Evolutionary conservation across 2,113 vertebrate species (phyloP), one percentile per base, ranked within the genome.

Genomic region (Misgurnus anguillicaudatus): DNA sequence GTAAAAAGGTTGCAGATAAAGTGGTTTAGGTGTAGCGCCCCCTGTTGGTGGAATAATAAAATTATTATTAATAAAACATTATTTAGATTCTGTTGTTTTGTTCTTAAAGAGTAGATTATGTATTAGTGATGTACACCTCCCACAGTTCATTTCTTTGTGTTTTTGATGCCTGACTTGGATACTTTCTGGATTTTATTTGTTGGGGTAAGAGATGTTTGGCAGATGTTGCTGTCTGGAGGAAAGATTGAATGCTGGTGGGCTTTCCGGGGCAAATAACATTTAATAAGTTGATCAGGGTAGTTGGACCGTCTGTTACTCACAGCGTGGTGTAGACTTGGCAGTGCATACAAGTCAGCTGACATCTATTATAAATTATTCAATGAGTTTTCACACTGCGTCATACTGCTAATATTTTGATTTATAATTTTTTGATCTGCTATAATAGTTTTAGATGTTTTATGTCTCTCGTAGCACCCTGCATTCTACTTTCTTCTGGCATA

Each of bases 51-150:
- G 9, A 47, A 31, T 31, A 31, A 3, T 31, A 31, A 31, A 31
- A 31, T 31, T 1, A n/a, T n/a, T n/a, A n/a, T n/a, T n/a, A n/a
- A n/a, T n/a, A 31, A 31, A 31, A 41, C 6, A 16, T 2, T n/a
- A 74, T 74, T 67, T 77, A 61, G 51, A n/a, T 41, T 21, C n/a
- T 19, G 74, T 38, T n/a, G n/a, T 70, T 76, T 81, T 77, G 36
- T 64, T 79, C 71, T 80, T 53, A 65, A n/a, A 31, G 24, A 31
- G 24, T 71, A 42, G 67, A 75, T 83, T 71, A 80, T 71, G 10
- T 45, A 79, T 53, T 75, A 31, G 24, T 31, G 53, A 77, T 55
- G 51, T 53, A 17, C 51, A n/a, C 51, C 4, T 17, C 51, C 6
- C 51, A 53, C 51, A 53, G 16, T 55, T 16, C 17, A 13, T 55